Evolutionary conservation across 2,797 vertebrate genomes (phyloP).

Genomic region (Astyanax mexicanus): DNA sequence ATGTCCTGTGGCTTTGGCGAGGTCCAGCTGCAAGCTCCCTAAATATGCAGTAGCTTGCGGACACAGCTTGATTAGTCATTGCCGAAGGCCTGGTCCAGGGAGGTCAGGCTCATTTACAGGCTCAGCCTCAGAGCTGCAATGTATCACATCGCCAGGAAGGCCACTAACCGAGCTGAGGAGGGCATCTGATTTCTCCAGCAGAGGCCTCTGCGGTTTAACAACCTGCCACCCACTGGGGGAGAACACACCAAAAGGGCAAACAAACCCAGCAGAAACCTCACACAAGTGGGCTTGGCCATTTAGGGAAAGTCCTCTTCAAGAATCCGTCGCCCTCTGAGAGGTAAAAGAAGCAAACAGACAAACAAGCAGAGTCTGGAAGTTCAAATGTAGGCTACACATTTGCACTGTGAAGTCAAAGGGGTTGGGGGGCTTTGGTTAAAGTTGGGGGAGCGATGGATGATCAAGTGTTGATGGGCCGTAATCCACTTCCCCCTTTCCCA

Average conservation of each 20-base stretch:
- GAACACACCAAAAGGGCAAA: constrained; percentile 53
- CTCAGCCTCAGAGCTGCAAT: constrained; percentile 50
- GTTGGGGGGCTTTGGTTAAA: constrained; percentile 1
- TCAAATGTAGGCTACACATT: constrained; percentile 42
- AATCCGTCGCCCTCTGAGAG: constrained; percentile 40
- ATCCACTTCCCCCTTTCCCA: constrained; percentile 45
- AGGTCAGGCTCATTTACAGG: constrained; percentile 31
- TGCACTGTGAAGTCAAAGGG: constrained; percentile 36
- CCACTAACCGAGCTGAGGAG: constrained; percentile 35
- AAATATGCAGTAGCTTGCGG: constrained; percentile 57
- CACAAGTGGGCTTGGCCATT: constrained; percentile 55
- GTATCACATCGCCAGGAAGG: constrained; percentile 49
- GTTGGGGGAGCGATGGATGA: constrained; percentile 26
- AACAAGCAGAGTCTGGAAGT: constrained; percentile 35
- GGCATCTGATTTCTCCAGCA: constrained; percentile 43
- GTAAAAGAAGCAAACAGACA: constrained; percentile 33
- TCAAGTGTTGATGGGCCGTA: constrained; percentile 42
- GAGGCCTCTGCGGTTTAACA: constrained; percentile 56
- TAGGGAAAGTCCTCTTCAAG: constrained; percentile 52
- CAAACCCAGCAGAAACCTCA: constrained; percentile 56
- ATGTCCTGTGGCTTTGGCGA: neutral
- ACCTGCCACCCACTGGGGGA: constrained; percentile 44
- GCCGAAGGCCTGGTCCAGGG: neutral
- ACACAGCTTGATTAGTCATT: constrained; percentile 49
- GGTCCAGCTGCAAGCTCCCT: constrained; percentile 14